Evolutionary conservation across 2,888 invertebrate species (phyloP), one percentile per base, ranked within the genome.

Genomic region (Dasysyrphus tricinctus): DNA sequence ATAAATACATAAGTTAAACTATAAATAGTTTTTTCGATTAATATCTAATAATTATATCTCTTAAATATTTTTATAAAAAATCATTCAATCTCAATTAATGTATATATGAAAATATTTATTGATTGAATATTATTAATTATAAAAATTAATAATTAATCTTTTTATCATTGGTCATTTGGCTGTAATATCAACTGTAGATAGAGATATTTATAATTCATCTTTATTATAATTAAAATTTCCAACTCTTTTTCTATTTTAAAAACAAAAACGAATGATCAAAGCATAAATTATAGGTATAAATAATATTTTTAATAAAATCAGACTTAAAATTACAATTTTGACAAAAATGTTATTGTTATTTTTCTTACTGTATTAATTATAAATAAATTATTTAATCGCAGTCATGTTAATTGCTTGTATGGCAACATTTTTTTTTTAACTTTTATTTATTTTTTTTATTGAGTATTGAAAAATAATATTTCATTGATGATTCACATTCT

Each of bases 241-340:
- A n/a, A 32, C 3, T 32, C n/a, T 65, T 9, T 11, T 14, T 49
- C 11, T 49, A 12, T 72, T 77, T 81, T 37, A 56, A 49, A 54
- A 80, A 73, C 49, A 67, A 74, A 74, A 80, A 61, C 16, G 69
- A 69, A 76, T 76, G 77, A 57, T 32, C 29, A 56, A 57, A 72
- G 54, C 32, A 51, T 65, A 69, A 14, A 42, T 5, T 37, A 24
- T 11, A 19, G 5, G 1, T n/a, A 61, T 47, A 47, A 32, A 37
- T 49, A 67, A 29, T 47, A 34, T 47, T 14, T 65, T 65, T 32
- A 44, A 44, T 44, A 44, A 51, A 77, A 57, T 83, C 82, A 83
- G 82, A 74, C 82, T 83, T 83, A 61, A 69, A 37, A 39, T 69
- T 49, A 72, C 39, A 78, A 83, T 83, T 83, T 83, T 39, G 81